A percentile compares a stretch with the other conserved stretches of the same genome.
Conservation (phyloP, 2,888 invertebrate species). For the Kuschelorhynchus macadamiae region DNA sequence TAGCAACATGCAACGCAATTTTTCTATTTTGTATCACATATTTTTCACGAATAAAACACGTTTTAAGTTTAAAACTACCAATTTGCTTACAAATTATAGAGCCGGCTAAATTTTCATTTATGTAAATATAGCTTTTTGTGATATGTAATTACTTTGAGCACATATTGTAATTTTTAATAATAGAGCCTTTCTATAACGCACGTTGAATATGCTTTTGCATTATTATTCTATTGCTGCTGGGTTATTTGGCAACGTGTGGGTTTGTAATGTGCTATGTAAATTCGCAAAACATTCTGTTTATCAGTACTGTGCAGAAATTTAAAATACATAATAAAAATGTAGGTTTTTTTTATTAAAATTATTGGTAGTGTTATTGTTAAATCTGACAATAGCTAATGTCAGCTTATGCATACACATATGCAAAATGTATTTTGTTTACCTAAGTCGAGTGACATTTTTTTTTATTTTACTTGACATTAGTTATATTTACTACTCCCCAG, state of each 20-base stretch:
- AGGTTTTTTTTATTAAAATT: too few species aligned
- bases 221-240: background rate
- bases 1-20: conserved; percentile 41
- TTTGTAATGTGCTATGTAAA: too few species aligned
- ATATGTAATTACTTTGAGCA: conserved; percentile 51
- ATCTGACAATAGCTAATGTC: too few species aligned
- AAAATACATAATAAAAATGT: too few species aligned
- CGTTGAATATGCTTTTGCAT: background rate
- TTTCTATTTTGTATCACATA: conserved; percentile 37
- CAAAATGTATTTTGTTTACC: too few species aligned
- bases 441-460: too few species aligned
- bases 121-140: conserved; percentile 45
- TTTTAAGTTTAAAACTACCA: conserved; percentile 47
- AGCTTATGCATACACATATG: too few species aligned
- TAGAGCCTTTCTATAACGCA: conserved; percentile 2
- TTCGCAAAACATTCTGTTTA: too few species aligned
- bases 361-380: too few species aligned
- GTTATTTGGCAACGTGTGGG: background rate
- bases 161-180: conserved; percentile 44
- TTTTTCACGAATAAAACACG: conserved; percentile 45
- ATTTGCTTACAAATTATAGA: conserved; percentile 47
- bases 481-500: too few species aligned
- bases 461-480: too few species aligned
- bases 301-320: too few species aligned
- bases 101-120: conserved; percentile 44